Evolutionary conservation across 2,888 invertebrate species (phyloP).

Genomic region (Tipula unca): DNA sequence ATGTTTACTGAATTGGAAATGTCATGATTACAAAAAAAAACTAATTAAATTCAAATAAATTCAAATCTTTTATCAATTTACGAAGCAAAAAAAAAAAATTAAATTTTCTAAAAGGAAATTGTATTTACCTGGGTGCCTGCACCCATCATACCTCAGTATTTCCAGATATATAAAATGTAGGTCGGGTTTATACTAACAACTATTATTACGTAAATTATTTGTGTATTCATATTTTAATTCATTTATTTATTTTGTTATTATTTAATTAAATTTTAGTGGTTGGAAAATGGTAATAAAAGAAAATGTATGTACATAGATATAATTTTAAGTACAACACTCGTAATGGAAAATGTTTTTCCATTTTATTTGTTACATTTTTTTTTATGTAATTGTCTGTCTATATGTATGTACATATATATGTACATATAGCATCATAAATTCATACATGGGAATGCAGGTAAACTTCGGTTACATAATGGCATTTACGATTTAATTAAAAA

Average conservation of each 20-base stretch:
- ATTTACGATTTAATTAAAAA: neutral
- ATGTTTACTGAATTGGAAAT: no score
- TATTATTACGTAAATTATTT: neutral
- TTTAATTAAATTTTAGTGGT: slow-evolving; percentile 14
- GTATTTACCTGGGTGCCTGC: neutral
- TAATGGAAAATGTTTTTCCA: neutral
- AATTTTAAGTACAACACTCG: neutral
- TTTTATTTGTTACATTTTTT: neutral
- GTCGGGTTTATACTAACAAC: neutral
- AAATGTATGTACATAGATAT: neutral
- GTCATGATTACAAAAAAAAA: neutral
- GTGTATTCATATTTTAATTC: neutral
- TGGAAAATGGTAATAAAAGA: neutral
- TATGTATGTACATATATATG: no score
- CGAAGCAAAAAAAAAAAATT: neutral
- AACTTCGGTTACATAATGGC: neutral
- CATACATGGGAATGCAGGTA: neutral
- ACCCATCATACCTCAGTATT: neutral
- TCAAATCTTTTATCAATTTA: neutral
- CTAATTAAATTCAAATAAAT: neutral
- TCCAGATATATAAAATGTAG: neutral
- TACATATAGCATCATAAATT: neutral
- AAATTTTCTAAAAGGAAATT: neutral
- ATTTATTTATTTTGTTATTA: neutral
- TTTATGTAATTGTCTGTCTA: neutral